Conservation (phyloP, 1,140 invertebrate species). For the Sitobion miscanthi region DNA sequence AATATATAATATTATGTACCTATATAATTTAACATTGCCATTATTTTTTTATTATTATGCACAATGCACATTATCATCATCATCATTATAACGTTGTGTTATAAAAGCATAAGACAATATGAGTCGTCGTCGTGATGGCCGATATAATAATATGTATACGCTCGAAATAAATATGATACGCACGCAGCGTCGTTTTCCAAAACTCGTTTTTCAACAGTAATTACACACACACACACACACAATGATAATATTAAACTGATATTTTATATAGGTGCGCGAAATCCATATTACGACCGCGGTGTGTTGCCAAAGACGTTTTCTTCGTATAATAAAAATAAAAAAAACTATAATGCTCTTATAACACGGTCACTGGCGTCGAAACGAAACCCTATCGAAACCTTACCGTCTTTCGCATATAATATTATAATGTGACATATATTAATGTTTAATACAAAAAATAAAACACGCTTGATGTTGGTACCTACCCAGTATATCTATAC, state of each 20-base stretch:
- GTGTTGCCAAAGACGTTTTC: background rate
- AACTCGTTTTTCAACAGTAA: constrained; percentile 6
- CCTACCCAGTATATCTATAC: background rate
- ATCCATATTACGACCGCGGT: background rate
- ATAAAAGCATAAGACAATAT: background rate
- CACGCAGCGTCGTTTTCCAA: background rate
- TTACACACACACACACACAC: background rate
- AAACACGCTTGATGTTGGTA: background rate
- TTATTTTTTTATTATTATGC: no score
- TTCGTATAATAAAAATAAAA: background rate
- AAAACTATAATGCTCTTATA: background rate
- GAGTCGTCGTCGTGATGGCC: background rate
- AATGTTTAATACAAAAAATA: background rate
- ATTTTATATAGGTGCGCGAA: background rate
- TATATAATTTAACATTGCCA: no score
- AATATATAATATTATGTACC: no score
- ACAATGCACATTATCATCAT: background rate
- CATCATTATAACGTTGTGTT: background rate
- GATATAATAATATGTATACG: background rate
- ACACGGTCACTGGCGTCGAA: background rate
- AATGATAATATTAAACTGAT: background rate
- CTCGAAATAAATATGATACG: background rate
- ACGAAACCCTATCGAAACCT: background rate
- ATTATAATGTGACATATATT: background rate
- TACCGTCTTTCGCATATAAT: background rate